These are phyloP conservation scores for Erebia epiphron DNA, from an alignment of 2,888 invertebrate species.

Conservation along the genomic window DNA sequence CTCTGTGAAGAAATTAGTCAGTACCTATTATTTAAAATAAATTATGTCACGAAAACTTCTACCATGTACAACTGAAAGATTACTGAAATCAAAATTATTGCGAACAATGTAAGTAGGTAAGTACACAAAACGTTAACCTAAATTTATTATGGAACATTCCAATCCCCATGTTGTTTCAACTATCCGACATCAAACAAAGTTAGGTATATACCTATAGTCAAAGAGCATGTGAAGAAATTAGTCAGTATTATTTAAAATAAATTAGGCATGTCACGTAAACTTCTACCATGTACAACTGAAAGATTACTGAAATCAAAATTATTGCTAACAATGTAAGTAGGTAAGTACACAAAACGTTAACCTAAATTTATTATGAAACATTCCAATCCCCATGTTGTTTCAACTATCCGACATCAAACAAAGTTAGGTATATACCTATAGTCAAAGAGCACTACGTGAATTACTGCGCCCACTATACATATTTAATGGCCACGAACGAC, in stretches of 20 bases:
- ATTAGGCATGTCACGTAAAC: no score
- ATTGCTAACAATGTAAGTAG: background rate
- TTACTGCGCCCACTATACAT: conserved; percentile 18
- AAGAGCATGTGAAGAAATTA: no score
- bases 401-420: conserved; percentile 16
- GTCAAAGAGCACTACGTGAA: conserved; percentile 25
- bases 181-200: conserved; percentile 16
- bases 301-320: background rate
- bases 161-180: conserved; percentile 17
- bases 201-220: conserved; percentile 11
- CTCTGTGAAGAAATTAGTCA: no score
- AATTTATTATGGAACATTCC: conserved; percentile 8
- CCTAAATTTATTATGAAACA: conserved; percentile 8
- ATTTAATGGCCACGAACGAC: conserved; percentile 15
- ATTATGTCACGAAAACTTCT: no score
- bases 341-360: background rate
- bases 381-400: conserved; percentile 16
- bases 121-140: background rate
- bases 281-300: no score
- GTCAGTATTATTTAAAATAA: no score
- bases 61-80: no score
- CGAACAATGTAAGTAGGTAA: background rate
- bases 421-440: background rate
- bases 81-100: background rate
- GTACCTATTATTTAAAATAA: no score